Conservation (phyloP, 2,888 invertebrate genomes). For the Dasypolia templi region DNA sequence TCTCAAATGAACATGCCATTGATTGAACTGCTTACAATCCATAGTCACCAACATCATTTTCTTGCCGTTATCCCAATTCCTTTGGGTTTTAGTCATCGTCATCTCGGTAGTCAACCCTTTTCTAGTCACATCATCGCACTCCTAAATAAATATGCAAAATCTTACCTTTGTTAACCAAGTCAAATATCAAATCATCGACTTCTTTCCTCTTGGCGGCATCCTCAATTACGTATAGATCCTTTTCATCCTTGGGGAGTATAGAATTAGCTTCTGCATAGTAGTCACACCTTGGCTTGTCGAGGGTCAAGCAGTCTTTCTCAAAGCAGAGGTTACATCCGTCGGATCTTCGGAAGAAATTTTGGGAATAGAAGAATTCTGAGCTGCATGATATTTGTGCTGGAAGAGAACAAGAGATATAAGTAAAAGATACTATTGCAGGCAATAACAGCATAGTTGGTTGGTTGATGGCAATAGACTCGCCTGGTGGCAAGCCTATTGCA, state of each 20-base stretch:
- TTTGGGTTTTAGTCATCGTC: too few species aligned
- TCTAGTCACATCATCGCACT: too few species aligned
- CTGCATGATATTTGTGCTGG: slow-evolving; percentile 30
- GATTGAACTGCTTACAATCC: too few species aligned
- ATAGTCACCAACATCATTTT: too few species aligned
- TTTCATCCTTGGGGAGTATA: slow-evolving; percentile 57
- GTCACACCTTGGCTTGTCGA: slow-evolving; percentile 70
- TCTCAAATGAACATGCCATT: too few species aligned
- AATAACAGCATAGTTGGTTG: too few species aligned
- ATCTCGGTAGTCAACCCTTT: too few species aligned
- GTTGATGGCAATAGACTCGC: too few species aligned
- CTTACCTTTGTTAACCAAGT: slow-evolving; percentile 74
- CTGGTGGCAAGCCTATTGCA: neutral
- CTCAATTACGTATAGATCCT: slow-evolving; percentile 10
- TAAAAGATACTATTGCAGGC: neutral
- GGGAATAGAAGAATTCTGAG: slow-evolving; percentile 42
- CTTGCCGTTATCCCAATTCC: too few species aligned
- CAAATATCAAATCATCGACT: slow-evolving; percentile 71
- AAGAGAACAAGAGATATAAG: neutral
- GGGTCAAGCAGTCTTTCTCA: slow-evolving; percentile 70
- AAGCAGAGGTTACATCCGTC: slow-evolving; percentile 75
- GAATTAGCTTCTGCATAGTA: slow-evolving; percentile 72
- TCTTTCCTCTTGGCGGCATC: slow-evolving; percentile 44
- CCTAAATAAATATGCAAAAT: neutral
- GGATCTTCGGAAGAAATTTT: slow-evolving; percentile 45